Evolutionary conservation across 2,797 vertebrate genomes (phyloP).

Genomic region (Neomorphus geoffroyi): DNA sequence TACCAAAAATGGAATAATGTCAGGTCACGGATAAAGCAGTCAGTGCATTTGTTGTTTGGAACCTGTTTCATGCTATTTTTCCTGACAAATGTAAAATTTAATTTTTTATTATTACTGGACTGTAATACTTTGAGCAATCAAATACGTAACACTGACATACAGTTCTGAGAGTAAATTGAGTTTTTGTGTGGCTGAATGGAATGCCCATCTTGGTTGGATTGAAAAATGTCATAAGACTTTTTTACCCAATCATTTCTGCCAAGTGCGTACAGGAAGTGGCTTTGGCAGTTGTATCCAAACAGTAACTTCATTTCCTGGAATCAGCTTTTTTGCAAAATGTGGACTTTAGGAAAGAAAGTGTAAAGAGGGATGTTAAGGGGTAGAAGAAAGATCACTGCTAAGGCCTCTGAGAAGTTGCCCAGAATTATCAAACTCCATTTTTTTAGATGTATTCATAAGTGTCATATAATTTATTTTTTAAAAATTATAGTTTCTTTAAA

Average conservation of each 20-base stretch:
- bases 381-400: background rate
- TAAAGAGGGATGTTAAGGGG: background rate
- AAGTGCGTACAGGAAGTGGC: slow-evolving; percentile 57
- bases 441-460: background rate
- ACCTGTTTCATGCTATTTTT: slow-evolving; percentile 7
- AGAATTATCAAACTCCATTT: background rate
- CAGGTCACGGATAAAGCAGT: background rate
- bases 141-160: background rate
- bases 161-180: background rate
- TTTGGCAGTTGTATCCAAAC: slow-evolving; percentile 52
- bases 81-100: background rate
- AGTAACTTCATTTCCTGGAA: slow-evolving; percentile 68
- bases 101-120: slow-evolving; percentile 27
- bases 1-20: background rate
- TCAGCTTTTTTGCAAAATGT: slow-evolving; percentile 25
- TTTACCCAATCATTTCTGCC: slow-evolving; percentile 30
- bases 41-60: background rate
- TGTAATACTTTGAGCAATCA: background rate
- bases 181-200: slow-evolving; percentile 50
- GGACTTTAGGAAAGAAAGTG: slow-evolving; percentile 14
- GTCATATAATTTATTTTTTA: background rate
- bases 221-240: slow-evolving; percentile 58
- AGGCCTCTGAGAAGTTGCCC: background rate
- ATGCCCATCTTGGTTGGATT: slow-evolving; percentile 41
- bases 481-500: background rate